phyloP scores from a whole-genome alignment of 2,113 vertebrate genomes.

The Hystrix cristata region DNA sequence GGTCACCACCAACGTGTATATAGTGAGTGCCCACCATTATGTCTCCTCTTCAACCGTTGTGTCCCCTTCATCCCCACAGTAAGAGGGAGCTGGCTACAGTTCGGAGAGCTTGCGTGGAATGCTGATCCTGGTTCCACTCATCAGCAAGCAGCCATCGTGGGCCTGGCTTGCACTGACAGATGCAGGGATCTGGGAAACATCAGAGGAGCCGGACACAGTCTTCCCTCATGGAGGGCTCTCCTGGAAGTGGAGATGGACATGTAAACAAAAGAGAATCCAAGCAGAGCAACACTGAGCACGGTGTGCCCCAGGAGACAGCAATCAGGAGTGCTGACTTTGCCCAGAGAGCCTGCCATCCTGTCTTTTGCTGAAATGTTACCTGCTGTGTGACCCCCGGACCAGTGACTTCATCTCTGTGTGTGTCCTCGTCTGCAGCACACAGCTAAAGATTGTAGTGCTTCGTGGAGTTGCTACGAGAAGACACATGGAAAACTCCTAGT shows the following conservation, averaged over 20 bases:
- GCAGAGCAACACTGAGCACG: neutral
- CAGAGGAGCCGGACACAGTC: neutral
- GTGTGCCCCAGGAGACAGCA: neutral
- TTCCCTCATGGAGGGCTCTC: neutral
- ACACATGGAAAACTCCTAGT: neutral
- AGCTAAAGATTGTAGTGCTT: neutral
- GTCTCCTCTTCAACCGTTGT: neutral
- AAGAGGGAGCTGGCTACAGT: neutral
- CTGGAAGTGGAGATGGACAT: neutral
- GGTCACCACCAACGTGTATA: neutral
- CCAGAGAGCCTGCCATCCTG: neutral
- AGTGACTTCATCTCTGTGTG: conserved; percentile 29
- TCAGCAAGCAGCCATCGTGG: neutral
- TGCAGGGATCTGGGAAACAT: neutral
- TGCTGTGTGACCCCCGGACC: neutral
- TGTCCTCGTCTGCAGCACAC: neutral
- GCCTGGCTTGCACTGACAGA: neutral
- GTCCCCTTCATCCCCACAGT: neutral
- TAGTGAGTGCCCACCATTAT: neutral
- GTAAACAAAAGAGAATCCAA: neutral
- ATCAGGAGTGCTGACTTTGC: neutral
- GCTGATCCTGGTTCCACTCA: neutral
- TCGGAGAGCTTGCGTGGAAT: neutral
- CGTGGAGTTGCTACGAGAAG: neutral
- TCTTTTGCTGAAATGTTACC: neutral